Base-by-base conservation (phyloP, 1,140 invertebrate species). In the Trachymyrmex septentrionalis region DNA sequence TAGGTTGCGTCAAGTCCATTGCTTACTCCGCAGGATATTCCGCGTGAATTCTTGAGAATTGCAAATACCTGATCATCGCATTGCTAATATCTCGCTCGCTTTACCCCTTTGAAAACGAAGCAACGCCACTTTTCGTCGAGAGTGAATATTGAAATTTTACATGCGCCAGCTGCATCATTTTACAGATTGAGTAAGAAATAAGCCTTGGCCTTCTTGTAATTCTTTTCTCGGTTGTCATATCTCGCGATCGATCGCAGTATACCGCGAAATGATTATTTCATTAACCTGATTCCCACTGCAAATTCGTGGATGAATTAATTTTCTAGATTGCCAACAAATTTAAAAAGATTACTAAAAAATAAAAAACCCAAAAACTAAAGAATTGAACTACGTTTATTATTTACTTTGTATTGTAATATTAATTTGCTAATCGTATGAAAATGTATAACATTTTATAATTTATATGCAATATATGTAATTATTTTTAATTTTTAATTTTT, bases 71-170 rank as follows among this genome's bases (percentile, higher is more conserved):
- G 91, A 82, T 87, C 80, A 85, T 88, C 55, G 16, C 30, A 44
- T 44, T 10, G 9, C 38, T 44, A 44, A 10, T 2, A 7, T 10
- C 38, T 44, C 9, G 38, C 2, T 34, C 59, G 34, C 24, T 50
- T 81, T 57, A 48, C 50, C 55, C 55, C 50, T 59, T 75, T 27
- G 72, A 76, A 84, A 85, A 86, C 76, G 89, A 86, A 75, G 73
- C 76, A 77, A 84, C 81, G 86, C 75, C 85, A 94, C 92, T 94
- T 93, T 93, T 93, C 91, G 86, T 88, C 73, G 61, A 72, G 87
- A 21, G 85, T 86, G 86, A 84, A 92, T 93, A 94, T 94, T 92
- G 92, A 93, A 94, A 93, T 94, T 94, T 92, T 91, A 94, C 93
- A 94, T 91, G 90, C 88, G 88, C 89, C 87, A 59, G 85, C 85